Evolutionary conservation across 2,888 invertebrate genomes (phyloP).

Genomic region (Phyllotreta striolata): DNA sequence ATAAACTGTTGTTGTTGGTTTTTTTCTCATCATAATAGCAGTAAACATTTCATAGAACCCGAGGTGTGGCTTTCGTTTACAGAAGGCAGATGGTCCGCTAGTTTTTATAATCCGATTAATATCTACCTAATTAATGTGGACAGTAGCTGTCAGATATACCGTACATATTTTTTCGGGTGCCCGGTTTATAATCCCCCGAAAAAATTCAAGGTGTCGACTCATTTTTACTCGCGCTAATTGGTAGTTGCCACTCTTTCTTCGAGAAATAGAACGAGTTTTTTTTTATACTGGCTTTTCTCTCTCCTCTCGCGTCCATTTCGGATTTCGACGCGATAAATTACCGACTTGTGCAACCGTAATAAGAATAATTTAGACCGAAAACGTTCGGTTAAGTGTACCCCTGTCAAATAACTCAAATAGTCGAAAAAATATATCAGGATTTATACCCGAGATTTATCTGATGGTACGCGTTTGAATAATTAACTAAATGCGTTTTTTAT

Average conservation of each 20-base stretch:
- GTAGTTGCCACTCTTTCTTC: constrained; percentile 12
- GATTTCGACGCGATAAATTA: constrained; percentile 4
- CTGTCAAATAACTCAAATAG: too few species aligned
- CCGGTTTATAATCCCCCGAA: constrained; percentile 5
- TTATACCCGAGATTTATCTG: too few species aligned
- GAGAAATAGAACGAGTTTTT: constrained; percentile 13
- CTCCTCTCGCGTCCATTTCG: too few species aligned
- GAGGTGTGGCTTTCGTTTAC: constrained; percentile 9
- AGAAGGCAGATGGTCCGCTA: constrained; percentile 12
- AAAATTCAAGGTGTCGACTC: constrained; percentile 21
- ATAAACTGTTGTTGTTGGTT: constrained; percentile 9
- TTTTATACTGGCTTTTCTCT: too few species aligned
- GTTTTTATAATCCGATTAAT: constrained; percentile 21
- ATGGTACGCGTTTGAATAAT: too few species aligned
- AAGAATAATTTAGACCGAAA: neutral
- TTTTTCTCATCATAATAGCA: constrained; percentile 8
- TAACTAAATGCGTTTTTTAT: too few species aligned
- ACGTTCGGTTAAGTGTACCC: too few species aligned
- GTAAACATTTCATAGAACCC: constrained; percentile 11
- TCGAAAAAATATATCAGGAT: too few species aligned
- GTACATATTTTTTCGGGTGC: constrained; percentile 8
- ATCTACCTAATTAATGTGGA: constrained; percentile 23
- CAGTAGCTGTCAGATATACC: constrained; percentile 16
- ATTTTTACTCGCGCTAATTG: constrained; percentile 17
- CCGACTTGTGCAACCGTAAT: constrained; percentile 3